A percentile compares a stretch with the other conserved stretches of the same genome.
Conservation (phyloP, 2,113 vertebrate species). For the Nerophis ophidion region DNA sequence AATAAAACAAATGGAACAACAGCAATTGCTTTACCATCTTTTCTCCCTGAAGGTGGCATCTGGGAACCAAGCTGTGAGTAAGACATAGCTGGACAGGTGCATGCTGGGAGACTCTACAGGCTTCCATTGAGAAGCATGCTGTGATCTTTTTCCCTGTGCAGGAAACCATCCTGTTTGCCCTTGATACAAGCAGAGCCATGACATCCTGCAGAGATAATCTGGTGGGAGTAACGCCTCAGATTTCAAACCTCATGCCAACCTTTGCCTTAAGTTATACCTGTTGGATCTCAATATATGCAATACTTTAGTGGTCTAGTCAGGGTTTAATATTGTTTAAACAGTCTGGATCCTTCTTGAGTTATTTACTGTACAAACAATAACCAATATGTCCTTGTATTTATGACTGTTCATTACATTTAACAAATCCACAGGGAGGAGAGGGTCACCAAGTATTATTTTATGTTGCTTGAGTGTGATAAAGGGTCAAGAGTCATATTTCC, state of each 20-base stretch:
- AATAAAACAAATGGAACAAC: constrained; percentile 11
- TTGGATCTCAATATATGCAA: neutral
- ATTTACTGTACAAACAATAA: neutral
- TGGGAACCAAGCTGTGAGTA: constrained; percentile 38
- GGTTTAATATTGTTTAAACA: neutral
- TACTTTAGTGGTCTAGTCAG: neutral
- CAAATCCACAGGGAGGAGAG: neutral
- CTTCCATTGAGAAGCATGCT: constrained; percentile 28
- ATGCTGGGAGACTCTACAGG: constrained; percentile 47
- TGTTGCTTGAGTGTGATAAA: neutral
- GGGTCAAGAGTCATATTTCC: neutral
- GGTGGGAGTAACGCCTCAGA: constrained; percentile 6
- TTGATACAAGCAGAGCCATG: constrained; percentile 51
- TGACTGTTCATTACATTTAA: constrained; percentile 1
- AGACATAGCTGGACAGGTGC: constrained; percentile 46
- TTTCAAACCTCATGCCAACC: neutral
- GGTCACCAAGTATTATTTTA: too few species aligned
- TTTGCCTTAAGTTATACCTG: neutral
- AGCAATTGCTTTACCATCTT: constrained; percentile 9
- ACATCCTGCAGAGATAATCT: constrained; percentile 27
- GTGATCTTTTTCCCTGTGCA: constrained; percentile 45
- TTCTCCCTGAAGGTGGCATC: constrained; percentile 32
- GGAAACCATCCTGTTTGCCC: constrained; percentile 56
- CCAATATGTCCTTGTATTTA: neutral
- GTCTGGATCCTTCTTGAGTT: neutral